phyloP scores from a whole-genome alignment of 2,797 vertebrate genomes.

The Falco berigora region DNA sequence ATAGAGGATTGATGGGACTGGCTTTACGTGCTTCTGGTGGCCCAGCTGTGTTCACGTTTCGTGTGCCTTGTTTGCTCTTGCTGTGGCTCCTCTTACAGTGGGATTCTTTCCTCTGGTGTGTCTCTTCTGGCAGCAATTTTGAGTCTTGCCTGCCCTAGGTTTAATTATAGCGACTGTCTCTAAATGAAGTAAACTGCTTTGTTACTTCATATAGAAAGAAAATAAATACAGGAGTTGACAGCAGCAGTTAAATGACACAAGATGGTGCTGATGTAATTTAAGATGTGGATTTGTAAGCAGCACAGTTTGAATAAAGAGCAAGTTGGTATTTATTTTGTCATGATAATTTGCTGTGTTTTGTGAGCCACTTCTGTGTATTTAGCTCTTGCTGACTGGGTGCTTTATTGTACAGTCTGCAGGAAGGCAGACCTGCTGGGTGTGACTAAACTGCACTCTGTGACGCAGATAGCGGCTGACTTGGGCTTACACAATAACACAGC shows the following conservation, averaged over 20 bases:
- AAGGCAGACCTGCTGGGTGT: slow-evolving; percentile 33
- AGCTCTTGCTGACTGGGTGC: slow-evolving; percentile 27
- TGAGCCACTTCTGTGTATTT: slow-evolving; percentile 51
- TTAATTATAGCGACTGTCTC: slow-evolving; percentile 70
- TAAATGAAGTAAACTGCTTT: slow-evolving; percentile 73
- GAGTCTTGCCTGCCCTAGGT: slow-evolving; percentile 56
- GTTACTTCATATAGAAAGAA: slow-evolving; percentile 76
- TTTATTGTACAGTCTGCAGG: slow-evolving; percentile 40
- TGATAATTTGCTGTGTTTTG: slow-evolving; percentile 60
- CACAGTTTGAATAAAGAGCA: slow-evolving; percentile 76
- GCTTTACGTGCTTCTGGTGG: not conserved
- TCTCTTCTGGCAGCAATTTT: slow-evolving; percentile 50
- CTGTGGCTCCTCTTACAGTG: slow-evolving; percentile 49
- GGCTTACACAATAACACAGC: not conserved
- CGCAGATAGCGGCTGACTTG: not conserved
- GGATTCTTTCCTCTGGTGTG: slow-evolving; percentile 51
- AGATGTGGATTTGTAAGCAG: slow-evolving; percentile 74
- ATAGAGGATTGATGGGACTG: not conserved
- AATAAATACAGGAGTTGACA: slow-evolving; percentile 72
- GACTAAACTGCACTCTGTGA: not conserved
- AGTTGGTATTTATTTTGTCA: slow-evolving; percentile 75
- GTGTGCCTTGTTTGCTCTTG: slow-evolving; percentile 20
- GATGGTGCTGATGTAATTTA: slow-evolving; percentile 74
- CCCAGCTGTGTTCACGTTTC: not conserved
- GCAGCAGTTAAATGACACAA: slow-evolving; percentile 74